Conservation (phyloP, 2,797 vertebrate genomes). For the Malacoctenus gilli region DNA sequence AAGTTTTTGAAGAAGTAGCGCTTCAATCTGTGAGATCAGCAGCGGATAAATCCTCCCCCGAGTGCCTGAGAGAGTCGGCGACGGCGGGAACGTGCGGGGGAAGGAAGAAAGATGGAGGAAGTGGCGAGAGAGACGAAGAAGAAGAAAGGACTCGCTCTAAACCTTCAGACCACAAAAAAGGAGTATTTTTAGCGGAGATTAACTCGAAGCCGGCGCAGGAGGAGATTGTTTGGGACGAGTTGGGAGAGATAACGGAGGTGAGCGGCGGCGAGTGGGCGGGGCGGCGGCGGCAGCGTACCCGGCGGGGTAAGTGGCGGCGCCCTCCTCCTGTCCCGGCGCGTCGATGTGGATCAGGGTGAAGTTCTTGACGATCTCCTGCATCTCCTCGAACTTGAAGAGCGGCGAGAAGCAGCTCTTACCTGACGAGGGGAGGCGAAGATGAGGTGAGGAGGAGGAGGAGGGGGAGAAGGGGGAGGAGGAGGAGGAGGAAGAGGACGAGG, state of each 20-base stretch:
- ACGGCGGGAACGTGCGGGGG: background rate
- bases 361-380: conserved; percentile 94
- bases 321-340: conserved; percentile 90
- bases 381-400: conserved; percentile 90
- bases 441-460: background rate
- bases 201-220: conserved; percentile 38
- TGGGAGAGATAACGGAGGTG: background rate
- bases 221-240: conserved; percentile 41
- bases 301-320: conserved; percentile 83
- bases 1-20: no score
- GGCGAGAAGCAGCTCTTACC: conserved; percentile 91
- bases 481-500: background rate
- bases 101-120: background rate
- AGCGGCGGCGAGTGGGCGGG: no score
- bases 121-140: conserved; percentile 4
- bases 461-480: background rate
- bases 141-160: conserved; percentile 47
- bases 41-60: background rate
- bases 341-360: conserved; percentile 91
- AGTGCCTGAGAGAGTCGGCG: conserved; percentile 1
- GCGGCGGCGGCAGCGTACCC: conserved; percentile 71
- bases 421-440: conserved; percentile 68
- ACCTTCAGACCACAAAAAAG: conserved; percentile 25
- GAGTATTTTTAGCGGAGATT: conserved; percentile 52
- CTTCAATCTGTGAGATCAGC: conserved; percentile 15